These are phyloP conservation scores for Mixornis gularis DNA, from an alignment of 2,113 vertebrate genomes.

Conservation along the genomic window DNA sequence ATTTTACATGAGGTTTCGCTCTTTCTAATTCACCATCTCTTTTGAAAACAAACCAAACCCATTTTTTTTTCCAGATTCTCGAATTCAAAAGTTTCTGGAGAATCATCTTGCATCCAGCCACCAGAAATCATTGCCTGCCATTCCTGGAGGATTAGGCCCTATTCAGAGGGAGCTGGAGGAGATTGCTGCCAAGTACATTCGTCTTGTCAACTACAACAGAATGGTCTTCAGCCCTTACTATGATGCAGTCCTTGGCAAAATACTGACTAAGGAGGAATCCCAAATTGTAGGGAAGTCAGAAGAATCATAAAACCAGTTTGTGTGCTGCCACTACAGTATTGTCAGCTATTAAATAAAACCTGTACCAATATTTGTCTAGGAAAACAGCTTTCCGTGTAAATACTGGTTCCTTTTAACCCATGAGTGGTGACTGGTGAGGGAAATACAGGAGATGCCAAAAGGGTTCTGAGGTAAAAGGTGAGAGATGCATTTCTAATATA, in stretches of 20 bases:
- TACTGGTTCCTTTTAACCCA: constrained; percentile 34
- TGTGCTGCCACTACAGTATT: not conserved
- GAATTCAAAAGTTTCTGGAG: constrained; percentile 85
- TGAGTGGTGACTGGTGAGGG: not conserved
- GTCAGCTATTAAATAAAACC: not conserved
- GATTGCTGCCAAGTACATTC: constrained; percentile 80
- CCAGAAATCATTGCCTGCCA: constrained; percentile 71
- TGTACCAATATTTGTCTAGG: constrained; percentile 44
- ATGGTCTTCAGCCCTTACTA: constrained; percentile 96
- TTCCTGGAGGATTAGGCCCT: constrained; percentile 86
- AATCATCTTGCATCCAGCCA: constrained; percentile 78
- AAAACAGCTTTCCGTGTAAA: constrained; percentile 51
- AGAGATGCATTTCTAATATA: constrained; percentile 26
- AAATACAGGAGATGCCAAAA: not conserved
- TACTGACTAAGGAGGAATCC: constrained; percentile 62
- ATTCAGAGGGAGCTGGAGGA: constrained; percentile 88
- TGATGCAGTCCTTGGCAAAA: constrained; percentile 80
- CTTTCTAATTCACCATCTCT: not conserved
- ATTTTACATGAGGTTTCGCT: accelerated
- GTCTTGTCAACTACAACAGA: constrained; percentile 94
- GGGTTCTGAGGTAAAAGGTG: not conserved
- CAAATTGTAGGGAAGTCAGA: not conserved
- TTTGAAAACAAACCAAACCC: not conserved
- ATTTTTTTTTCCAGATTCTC: constrained; percentile 76
- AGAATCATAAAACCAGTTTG: not conserved